Percentiles rank a stretch among this genome's conserved stretches.
Conservation (phyloP, 2,113 vertebrate genomes). For the Trichechus manatus region DNA sequence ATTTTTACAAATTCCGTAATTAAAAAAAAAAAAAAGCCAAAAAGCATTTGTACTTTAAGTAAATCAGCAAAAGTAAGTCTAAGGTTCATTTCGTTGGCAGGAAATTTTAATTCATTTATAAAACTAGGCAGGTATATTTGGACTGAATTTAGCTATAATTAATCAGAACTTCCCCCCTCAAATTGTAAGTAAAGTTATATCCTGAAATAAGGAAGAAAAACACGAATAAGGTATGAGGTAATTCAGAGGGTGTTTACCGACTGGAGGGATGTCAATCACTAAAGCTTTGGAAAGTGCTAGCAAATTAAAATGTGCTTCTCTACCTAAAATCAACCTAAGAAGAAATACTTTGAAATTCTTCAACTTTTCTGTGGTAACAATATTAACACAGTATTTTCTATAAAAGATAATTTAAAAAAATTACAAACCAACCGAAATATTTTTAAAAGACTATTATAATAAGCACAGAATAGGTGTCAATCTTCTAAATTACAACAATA, state of each 20-base stretch:
- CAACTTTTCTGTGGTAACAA: background rate
- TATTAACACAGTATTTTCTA: constrained; percentile 5
- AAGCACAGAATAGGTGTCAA: constrained; percentile 16
- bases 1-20: background rate
- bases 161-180: background rate
- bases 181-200: constrained; percentile 26
- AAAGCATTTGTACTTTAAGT: constrained; percentile 16
- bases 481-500: constrained; percentile 46
- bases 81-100: background rate
- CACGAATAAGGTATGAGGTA: background rate
- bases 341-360: constrained; percentile 39
- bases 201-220: constrained; percentile 35
- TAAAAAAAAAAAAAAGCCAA: background rate
- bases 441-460: background rate
- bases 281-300: background rate
- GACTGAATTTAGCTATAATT: constrained; percentile 30
- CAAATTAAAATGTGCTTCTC: constrained; percentile 56
- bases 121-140: background rate
- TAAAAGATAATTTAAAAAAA: background rate
- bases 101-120: constrained; percentile 56
- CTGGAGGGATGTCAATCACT: background rate
- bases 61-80: constrained; percentile 19
- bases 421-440: constrained; percentile 1
- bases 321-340: constrained; percentile 54
- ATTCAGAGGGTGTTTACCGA: background rate